Evolutionary conservation across 2,888 invertebrate species (phyloP).

Genomic region (Nomada fucata): DNA sequence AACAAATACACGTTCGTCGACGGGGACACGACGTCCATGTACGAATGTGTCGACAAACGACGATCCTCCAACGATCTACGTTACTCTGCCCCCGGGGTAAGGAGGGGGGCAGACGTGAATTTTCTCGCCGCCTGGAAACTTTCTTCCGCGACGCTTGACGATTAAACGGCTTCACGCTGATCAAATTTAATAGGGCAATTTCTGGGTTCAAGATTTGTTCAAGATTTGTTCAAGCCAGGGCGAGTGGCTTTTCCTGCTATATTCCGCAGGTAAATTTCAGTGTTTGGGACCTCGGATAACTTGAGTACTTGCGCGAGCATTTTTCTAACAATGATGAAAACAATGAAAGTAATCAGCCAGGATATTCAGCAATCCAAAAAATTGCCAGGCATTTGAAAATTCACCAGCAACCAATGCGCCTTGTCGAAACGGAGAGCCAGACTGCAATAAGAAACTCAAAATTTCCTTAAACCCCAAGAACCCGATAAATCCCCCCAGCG

Average conservation of each 20-base stretch:
- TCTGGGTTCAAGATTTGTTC: background rate
- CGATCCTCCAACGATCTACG: constrained; percentile 56
- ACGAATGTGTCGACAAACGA: constrained; percentile 69
- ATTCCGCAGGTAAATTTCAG: too few species aligned
- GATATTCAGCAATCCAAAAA: background rate
- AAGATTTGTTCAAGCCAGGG: too few species aligned
- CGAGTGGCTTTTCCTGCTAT: too few species aligned
- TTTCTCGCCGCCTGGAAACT: background rate
- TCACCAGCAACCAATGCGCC: too few species aligned
- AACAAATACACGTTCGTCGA: constrained; percentile 78
- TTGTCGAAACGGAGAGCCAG: too few species aligned
- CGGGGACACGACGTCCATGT: constrained; percentile 61
- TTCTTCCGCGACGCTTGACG: background rate
- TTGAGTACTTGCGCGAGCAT: too few species aligned
- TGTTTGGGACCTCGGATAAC: too few species aligned
- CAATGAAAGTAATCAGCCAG: background rate
- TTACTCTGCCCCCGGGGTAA: constrained; percentile 5
- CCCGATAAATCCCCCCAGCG: too few species aligned
- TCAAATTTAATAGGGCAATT: background rate
- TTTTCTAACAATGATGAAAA: too few species aligned
- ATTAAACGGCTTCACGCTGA: background rate
- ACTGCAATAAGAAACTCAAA: too few species aligned
- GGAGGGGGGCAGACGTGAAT: background rate
- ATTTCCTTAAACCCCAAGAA: too few species aligned
- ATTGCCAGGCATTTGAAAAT: background rate